Conservation (phyloP, 1,140 invertebrate genomes). For the Tenebrio molitor region DNA sequence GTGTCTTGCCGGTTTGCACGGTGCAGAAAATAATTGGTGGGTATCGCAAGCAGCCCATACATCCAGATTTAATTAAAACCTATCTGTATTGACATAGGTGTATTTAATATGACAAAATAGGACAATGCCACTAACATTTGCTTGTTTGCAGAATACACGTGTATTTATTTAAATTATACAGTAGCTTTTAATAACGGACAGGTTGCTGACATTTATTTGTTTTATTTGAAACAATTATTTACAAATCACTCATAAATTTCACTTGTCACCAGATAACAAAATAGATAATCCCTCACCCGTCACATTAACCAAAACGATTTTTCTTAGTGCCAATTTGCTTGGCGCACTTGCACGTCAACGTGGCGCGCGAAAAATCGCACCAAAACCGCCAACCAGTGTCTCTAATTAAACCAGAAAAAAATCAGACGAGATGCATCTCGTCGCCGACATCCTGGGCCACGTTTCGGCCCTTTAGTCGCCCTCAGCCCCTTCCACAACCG, state of each 20-base stretch:
- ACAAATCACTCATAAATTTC: conserved; percentile 54
- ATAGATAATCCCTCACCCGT: conserved; percentile 42
- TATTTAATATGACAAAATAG: conserved; percentile 48
- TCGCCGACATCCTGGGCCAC: no score
- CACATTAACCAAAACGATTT: conserved; percentile 27
- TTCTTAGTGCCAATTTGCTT: conserved; percentile 26
- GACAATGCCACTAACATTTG: conserved; percentile 12
- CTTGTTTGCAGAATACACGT: conserved; percentile 50
- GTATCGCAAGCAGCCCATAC: conserved; percentile 25
- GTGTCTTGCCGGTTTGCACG: not conserved
- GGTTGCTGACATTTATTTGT: conserved; percentile 50
- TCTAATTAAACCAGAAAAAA: not conserved
- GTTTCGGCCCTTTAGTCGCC: no score
- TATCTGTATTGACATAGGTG: conserved; percentile 54
- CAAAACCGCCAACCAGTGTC: no score
- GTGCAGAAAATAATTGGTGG: conserved; percentile 23
- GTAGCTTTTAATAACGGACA: conserved; percentile 49
- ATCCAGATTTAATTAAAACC: conserved; percentile 54
- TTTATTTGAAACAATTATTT: conserved; percentile 55
- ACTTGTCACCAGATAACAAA: conserved; percentile 47
- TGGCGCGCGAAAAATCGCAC: not conserved
- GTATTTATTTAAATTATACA: conserved; percentile 50
- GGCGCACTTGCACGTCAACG: not conserved
- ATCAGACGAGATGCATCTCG: no score
- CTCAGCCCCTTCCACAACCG: no score